phyloP scores from a whole-genome alignment of 2,113 vertebrate species.

The Clinocottus analis region DNA sequence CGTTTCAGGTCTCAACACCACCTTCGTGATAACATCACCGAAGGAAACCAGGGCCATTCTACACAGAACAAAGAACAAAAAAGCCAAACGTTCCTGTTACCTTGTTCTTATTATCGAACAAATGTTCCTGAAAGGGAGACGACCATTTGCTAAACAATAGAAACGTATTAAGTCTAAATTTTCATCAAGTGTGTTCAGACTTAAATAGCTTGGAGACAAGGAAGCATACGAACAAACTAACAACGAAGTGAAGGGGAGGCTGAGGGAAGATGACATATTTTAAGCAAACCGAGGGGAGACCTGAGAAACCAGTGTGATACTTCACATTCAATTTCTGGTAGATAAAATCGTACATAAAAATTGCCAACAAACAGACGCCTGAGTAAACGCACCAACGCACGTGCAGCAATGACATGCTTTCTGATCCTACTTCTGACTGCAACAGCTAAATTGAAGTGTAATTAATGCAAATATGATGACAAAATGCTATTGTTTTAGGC shows the following conservation, averaged over 20 bases:
- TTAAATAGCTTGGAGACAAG: constrained; percentile 2
- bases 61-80: constrained; percentile 44
- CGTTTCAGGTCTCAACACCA: constrained; percentile 51
- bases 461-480: too few species aligned
- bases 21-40: constrained; percentile 52
- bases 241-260: constrained; percentile 40
- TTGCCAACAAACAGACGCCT: too few species aligned
- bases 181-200: neutral
- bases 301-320: constrained; percentile 25
- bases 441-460: too few species aligned
- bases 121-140: constrained; percentile 17
- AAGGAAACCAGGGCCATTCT: constrained; percentile 48
- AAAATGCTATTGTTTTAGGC: neutral
- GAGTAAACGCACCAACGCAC: too few species aligned
- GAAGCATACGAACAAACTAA: constrained; percentile 13
- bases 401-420: too few species aligned
- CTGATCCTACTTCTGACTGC: too few species aligned
- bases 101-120: constrained; percentile 9
- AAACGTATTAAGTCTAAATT: constrained; percentile 4
- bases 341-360: too few species aligned
- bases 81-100: constrained; percentile 13
- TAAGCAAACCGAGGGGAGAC: constrained; percentile 16
- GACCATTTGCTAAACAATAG: neutral
- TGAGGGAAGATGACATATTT: constrained; percentile 29
- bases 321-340: neutral